Conservation (phyloP, 2,888 invertebrate species). For the Papilio protenor region DNA sequence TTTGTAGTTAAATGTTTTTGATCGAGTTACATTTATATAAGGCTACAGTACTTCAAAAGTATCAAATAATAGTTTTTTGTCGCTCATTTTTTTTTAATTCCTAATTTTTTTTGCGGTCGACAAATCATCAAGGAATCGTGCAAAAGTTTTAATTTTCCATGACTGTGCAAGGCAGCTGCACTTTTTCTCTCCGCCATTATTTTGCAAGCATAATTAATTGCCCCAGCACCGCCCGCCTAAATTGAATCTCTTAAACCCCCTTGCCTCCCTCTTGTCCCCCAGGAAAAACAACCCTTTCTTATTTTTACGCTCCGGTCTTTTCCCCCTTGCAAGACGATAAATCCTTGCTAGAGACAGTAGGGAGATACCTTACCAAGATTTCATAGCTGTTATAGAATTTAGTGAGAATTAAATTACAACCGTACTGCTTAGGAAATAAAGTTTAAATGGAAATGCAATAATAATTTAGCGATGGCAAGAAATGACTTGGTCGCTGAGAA, state of each 20-base stretch:
- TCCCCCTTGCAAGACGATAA: constrained; percentile 82
- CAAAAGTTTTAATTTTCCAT: constrained; percentile 13
- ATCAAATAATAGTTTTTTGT: too few relatives aligned
- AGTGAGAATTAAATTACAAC: constrained; percentile 38
- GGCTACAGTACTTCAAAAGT: too few relatives aligned
- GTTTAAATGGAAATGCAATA: constrained; percentile 24
- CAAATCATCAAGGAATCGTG: background rate
- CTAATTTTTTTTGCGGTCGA: too few relatives aligned
- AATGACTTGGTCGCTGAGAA: constrained; percentile 55
- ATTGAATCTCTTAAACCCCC: constrained; percentile 76
- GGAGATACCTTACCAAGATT: constrained; percentile 73
- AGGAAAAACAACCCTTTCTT: constrained; percentile 83
- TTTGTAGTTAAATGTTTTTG: too few relatives aligned
- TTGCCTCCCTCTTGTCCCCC: constrained; percentile 66
- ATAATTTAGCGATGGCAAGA: constrained; percentile 18
- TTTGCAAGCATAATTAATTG: constrained; percentile 79
- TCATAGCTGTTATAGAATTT: constrained; percentile 45
- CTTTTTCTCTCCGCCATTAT: constrained; percentile 56
- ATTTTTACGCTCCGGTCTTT: constrained; percentile 73
- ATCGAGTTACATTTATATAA: too few relatives aligned
- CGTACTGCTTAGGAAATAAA: constrained; percentile 35
- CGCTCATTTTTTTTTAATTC: too few relatives aligned
- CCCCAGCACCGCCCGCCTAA: constrained; percentile 71
- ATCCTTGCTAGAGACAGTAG: constrained; percentile 81
- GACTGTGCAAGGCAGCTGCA: constrained; percentile 61